Percentiles rank a stretch among this genome's conserved stretches.
These are phyloP conservation scores for Tadarida brasiliensis DNA, from an alignment of 2,797 vertebrate genomes.

Conservation along the genomic window DNA sequence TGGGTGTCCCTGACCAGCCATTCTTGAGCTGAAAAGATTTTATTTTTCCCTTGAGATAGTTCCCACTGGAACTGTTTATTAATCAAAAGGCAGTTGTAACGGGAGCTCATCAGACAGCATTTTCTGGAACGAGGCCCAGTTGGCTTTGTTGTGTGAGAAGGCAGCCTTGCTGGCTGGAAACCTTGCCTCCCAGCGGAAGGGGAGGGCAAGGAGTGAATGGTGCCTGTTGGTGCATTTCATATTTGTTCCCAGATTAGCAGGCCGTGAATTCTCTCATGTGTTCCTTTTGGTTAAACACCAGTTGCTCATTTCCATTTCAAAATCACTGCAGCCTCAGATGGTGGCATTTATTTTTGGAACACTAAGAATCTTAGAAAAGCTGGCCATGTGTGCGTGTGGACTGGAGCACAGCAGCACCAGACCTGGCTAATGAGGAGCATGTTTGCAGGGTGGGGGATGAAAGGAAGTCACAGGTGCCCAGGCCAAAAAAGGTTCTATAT, in stretches of 20 bases:
- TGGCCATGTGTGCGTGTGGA: rapidly evolving
- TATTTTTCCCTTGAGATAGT: not conserved
- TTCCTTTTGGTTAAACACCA: not conserved
- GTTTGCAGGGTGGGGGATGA: not conserved
- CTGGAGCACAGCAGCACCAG: not conserved
- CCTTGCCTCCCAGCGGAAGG: not conserved
- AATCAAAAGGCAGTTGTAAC: not conserved
- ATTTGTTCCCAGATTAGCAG: not conserved
- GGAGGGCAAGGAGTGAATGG: no score
- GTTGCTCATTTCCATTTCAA: not conserved
- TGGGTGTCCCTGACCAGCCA: not conserved
- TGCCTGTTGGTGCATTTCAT: rapidly evolving
- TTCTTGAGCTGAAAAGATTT: not conserved
- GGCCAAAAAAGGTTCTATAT: not conserved
- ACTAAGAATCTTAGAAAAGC: not conserved
- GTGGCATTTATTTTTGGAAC: not conserved
- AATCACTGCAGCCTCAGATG: not conserved
- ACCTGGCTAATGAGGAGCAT: not conserved
- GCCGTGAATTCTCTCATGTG: not conserved
- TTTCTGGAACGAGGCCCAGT: not conserved
- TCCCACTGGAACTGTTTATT: not conserved
- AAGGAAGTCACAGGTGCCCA: not conserved
- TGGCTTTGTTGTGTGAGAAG: not conserved
- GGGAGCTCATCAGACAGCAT: not conserved
- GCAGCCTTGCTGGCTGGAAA: not conserved